phyloP scores from a whole-genome alignment of 1,140 invertebrate species.

The Helicoverpa armigera region DNA sequence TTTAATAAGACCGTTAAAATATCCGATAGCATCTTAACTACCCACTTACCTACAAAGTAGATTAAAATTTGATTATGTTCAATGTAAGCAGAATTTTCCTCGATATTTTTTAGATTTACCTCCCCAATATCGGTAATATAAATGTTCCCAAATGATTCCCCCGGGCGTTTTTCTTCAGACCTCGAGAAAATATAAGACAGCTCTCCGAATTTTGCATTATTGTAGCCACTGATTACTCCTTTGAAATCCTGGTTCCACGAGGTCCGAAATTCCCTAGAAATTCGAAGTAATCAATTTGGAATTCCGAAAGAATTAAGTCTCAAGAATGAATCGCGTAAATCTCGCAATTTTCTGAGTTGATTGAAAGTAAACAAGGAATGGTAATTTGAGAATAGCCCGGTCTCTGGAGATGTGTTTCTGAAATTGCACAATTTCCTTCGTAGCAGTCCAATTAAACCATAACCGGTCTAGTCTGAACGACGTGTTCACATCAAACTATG shows the following conservation, averaged over 20 bases:
- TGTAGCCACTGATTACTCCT: conserved; percentile 34
- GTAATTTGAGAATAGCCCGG: background rate
- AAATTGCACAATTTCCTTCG: conserved; percentile 41
- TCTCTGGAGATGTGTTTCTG: conserved; percentile 9
- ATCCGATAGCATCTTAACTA: conserved; percentile 37
- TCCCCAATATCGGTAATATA: background rate
- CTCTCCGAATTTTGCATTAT: conserved; percentile 29
- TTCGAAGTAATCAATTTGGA: background rate
- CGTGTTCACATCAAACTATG: background rate
- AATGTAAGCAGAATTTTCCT: background rate
- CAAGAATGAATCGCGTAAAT: background rate
- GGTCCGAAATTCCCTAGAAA: conserved; percentile 5
- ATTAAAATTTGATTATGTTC: conserved; percentile 37
- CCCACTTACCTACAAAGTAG: background rate
- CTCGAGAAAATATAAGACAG: conserved; percentile 33
- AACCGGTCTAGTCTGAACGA: conserved; percentile 5
- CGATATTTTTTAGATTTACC: conserved; percentile 12
- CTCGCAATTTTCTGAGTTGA: background rate
- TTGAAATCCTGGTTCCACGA: background rate
- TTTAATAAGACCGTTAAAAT: conserved; percentile 37
- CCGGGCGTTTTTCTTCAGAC: background rate
- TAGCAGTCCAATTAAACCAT: conserved; percentile 16
- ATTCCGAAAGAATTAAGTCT: conserved; percentile 14
- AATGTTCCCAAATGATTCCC: conserved; percentile 31
- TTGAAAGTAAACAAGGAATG: background rate